Percentiles rank a stretch among this genome's conserved stretches.
Evolutionary conservation across 1,140 invertebrate species (phyloP).

Genomic region (Philaenus spumarius): DNA sequence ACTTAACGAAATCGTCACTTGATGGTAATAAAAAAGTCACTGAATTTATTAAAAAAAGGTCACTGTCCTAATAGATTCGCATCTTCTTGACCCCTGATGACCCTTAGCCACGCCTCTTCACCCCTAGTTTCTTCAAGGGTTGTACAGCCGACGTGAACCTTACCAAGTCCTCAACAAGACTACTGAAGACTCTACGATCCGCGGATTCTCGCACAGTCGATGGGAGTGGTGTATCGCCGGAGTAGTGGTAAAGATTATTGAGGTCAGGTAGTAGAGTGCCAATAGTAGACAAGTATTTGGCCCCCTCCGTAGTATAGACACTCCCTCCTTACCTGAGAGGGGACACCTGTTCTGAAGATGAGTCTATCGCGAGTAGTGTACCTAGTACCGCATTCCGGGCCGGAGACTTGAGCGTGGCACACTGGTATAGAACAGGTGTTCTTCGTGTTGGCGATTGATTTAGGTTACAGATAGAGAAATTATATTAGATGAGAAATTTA

Average conservation of each 20-base stretch:
- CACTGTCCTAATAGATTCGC: too few relatives aligned
- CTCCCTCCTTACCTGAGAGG: slow-evolving; percentile 8
- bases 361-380: neutral
- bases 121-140: too few relatives aligned
- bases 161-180: neutral
- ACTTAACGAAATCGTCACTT: too few relatives aligned
- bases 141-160: neutral
- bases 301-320: neutral
- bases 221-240: neutral
- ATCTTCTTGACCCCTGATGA: too few relatives aligned
- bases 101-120: too few relatives aligned
- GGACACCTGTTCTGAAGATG: slow-evolving; percentile 14
- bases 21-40: too few relatives aligned
- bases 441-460: too few relatives aligned
- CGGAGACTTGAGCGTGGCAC: neutral
- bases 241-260: neutral
- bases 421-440: too few relatives aligned
- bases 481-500: too few relatives aligned
- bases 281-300: neutral
- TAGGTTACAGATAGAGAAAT: too few relatives aligned
- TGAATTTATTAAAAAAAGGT: too few relatives aligned
- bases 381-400: neutral
- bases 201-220: too few relatives aligned
- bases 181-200: neutral
- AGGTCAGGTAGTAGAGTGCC: slow-evolving; percentile 7